These are phyloP conservation scores for Todiramphus saurophagus DNA, from an alignment of 2,113 vertebrate species.

Conservation along the genomic window DNA sequence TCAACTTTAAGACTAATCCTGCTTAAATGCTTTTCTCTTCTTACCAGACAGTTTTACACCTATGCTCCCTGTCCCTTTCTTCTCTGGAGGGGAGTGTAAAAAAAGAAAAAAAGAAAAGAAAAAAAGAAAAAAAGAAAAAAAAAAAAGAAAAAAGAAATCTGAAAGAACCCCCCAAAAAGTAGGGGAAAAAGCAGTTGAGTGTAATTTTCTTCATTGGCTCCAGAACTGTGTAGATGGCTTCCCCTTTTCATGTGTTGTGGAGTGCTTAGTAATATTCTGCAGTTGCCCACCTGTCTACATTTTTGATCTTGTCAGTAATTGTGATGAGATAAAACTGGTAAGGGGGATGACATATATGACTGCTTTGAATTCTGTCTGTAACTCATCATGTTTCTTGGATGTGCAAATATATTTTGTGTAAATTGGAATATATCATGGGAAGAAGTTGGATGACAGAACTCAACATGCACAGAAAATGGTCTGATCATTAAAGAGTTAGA, in stretches of 20 bases:
- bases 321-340: neutral
- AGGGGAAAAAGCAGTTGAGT: neutral
- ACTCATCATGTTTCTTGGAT: neutral
- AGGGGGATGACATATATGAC: neutral
- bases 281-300: neutral
- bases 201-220: neutral
- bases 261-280: neutral
- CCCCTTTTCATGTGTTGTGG: neutral
- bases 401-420: neutral
- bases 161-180: neutral
- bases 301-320: neutral
- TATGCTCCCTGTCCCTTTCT: neutral
- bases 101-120: no score
- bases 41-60: neutral
- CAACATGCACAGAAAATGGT: neutral
- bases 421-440: neutral
- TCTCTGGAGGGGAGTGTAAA: accelerated
- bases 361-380: neutral
- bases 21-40: neutral
- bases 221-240: neutral
- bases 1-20: neutral
- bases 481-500: neutral
- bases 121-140: neutral
- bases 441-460: neutral
- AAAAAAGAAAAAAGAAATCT: no score